Evolutionary conservation across 1,140 invertebrate species (phyloP).

Genomic region (Pseudomyrmex sp.): DNA sequence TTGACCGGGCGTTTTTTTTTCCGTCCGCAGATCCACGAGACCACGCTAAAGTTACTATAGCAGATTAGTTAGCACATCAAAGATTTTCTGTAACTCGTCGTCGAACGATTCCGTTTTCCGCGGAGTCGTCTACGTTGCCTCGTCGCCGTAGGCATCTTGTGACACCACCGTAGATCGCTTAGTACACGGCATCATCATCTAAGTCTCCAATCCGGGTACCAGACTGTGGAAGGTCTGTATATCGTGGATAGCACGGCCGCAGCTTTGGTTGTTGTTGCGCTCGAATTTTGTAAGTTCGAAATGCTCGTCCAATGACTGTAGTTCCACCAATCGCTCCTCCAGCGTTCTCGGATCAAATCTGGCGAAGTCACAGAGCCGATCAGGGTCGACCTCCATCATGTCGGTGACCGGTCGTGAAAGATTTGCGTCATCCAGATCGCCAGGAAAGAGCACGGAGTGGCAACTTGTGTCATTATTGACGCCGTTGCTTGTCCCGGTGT

Average conservation of each 20-base stretch:
- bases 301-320: constrained; percentile 83
- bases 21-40: background rate
- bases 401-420: constrained; percentile 64
- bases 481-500: constrained; percentile 15
- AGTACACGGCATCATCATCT: constrained; percentile 71
- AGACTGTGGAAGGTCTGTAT: constrained; percentile 90
- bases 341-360: constrained; percentile 81
- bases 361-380: constrained; percentile 81
- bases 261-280: constrained; percentile 84
- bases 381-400: constrained; percentile 79
- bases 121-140: constrained; percentile 34
- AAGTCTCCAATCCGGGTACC: constrained; percentile 89
- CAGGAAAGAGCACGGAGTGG: constrained; percentile 70
- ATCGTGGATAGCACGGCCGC: constrained; percentile 89
- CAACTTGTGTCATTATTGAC: constrained; percentile 26
- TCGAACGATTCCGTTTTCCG: constrained; percentile 16
- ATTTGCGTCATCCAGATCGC: constrained; percentile 70
- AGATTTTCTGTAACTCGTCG: constrained; percentile 35
- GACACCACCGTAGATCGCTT: constrained; percentile 30
- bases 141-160: background rate
- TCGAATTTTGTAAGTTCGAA: constrained; percentile 81
- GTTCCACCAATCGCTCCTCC: constrained; percentile 79
- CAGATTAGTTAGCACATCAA: background rate
- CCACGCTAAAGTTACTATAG: background rate
- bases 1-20: background rate